Evolutionary conservation across 30 jellyfish, hydroid and myxozoan species (phyloP), one percentile per base, ranked within the genome.

Genomic region (Morbakka virulenta): DNA sequence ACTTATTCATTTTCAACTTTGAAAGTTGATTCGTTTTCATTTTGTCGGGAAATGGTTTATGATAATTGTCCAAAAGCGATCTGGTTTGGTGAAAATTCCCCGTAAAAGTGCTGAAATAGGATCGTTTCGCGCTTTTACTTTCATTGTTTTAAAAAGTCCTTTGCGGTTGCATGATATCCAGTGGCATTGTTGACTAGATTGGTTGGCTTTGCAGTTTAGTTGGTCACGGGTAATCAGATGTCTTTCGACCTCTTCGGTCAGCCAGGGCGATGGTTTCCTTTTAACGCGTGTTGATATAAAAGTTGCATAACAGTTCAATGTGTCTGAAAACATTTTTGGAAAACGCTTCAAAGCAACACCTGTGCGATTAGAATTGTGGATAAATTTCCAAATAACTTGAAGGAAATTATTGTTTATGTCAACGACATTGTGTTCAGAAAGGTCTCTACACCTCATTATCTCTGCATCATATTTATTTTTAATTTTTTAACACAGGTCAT

Each of bases 261-360:
- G 20, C 81, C 81, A 69, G 17, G 81, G 81, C 28, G 81, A 32
- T 69, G 81, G 66, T 69, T 69, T 69, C 12, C 85, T 81, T 51
- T 51, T 73, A 22, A 76, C 84, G 23, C 85, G 0, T 31, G 50
- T 73, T 52, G 81, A 26, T 11, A 73, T 73, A 26, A 73, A n/a
- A 25, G 85, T 80, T 73, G 85, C 85, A 51, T 73, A 67, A 24
- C 28, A 48, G 82, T 73, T 0, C 13, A 73, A 50, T 6, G 28
- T 49, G 28, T 41, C 47, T 48, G 27, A 0, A 17, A 73, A 53
- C 9, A 48, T 50, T 0, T 9, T 4, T 73, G 13, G 13, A 25
- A 73, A 14, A 73, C 4, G n/a, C 12, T 51, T 25, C 83, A 49
- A 50, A 11, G 85, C 82, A 17, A 22, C 12, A 41, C n/a, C 48